Evolutionary conservation across 2,113 vertebrate species (phyloP), one percentile per base, ranked within the genome.

Genomic region (Oenanthe oenanthe): DNA sequence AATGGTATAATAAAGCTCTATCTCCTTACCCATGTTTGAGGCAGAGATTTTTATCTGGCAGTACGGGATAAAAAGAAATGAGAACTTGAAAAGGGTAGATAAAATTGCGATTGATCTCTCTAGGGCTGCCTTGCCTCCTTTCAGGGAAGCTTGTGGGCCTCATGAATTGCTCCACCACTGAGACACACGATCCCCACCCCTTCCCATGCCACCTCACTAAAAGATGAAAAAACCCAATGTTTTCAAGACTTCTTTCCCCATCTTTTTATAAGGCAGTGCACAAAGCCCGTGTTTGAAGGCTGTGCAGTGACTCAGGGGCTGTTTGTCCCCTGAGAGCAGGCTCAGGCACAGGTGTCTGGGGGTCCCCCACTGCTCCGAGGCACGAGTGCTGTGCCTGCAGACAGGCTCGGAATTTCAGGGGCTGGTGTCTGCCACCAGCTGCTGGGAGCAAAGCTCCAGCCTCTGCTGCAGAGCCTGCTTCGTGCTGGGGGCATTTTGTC

Each of bases 1-100:
- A 95, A 95, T 89, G 50, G 85, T 94, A 93, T 94, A 96, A 97
- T 97, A 97, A 97, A 96, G 89, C 93, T 94, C 95, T 96, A 91
- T 97, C 96, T 97, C 88, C 72, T 96, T 95, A 81, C 85, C 88
- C 91, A 29, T 93, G 96, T 96, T 93, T 89, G 93, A 95, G 89
- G 88, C 94, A 94, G 81, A 92, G 95, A 95, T 97, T 96, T 96
- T 96, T 96, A 96, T 97, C 97, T 93, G 85, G 87, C 61, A 60
- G 81, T 74, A 63, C 0, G 6, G 94, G 85, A 97, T 95, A 89
- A 96, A 97, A 97, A 97, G 95, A 94, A 96, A 95, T 87, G 92
- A 93, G 91, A 96, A 93, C 97, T 96, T 97, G 96, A 97, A 97
- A 96, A 92, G 94, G 89, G 61, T 84, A 96, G 95, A 97, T 96